Percentiles rank a stretch among this genome's conserved stretches.
Evolutionary conservation across 2,113 vertebrate species (phyloP).

Genomic region (Ramphastos sulfuratus): DNA sequence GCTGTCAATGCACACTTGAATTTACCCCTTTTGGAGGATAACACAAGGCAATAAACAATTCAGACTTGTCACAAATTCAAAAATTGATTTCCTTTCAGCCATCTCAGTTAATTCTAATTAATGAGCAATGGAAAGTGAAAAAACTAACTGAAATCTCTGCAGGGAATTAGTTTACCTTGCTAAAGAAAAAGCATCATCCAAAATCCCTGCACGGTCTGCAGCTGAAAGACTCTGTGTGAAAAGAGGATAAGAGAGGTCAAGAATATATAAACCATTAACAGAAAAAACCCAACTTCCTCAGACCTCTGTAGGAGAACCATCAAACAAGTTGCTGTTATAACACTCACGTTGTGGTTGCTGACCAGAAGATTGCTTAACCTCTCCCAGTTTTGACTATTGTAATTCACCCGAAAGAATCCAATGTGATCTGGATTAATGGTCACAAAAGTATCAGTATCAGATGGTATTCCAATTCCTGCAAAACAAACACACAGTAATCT

Average conservation of each 20-base stretch:
- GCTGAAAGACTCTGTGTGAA: constrained; percentile 72
- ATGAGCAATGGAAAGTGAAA: background rate
- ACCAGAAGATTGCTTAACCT: constrained; percentile 66
- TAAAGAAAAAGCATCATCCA: constrained; percentile 85
- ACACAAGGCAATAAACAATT: background rate
- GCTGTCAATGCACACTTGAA: background rate
- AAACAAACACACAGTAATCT: constrained; percentile 44
- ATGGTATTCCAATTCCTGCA: constrained; percentile 71
- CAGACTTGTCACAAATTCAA: background rate
- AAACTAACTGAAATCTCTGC: background rate
- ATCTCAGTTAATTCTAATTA: background rate
- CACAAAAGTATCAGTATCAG: constrained; percentile 53
- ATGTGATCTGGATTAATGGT: constrained; percentile 89
- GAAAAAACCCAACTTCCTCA: background rate
- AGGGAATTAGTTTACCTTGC: constrained; percentile 78
- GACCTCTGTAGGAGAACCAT: background rate
- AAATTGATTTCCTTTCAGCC: background rate
- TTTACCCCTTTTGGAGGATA: background rate
- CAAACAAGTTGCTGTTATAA: background rate
- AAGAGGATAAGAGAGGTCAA: background rate
- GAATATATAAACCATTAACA: background rate
- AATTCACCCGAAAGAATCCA: constrained; percentile 94
- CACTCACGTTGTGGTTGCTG: constrained; percentile 72
- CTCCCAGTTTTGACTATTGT: constrained; percentile 79
- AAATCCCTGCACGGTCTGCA: constrained; percentile 79